These are phyloP conservation scores for Leptinotarsa peninsularis DNA, from an alignment of 2,888 invertebrate genomes.

Conservation along the genomic window DNA sequence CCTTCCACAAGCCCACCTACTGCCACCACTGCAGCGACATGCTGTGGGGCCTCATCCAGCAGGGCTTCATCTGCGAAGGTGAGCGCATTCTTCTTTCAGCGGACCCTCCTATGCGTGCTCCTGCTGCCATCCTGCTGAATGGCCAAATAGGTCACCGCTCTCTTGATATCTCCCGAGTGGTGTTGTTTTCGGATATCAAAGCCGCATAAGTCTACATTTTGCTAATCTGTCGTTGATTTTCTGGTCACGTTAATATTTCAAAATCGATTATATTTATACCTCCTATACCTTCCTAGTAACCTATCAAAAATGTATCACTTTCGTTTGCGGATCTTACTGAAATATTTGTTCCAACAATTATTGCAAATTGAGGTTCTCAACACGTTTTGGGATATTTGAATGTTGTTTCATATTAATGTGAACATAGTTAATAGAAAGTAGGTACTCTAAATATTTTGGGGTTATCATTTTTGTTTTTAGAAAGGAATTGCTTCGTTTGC, in stretches of 20 bases:
- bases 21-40: slow-evolving; percentile 99
- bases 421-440: too few relatives aligned
- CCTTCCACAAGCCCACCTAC: slow-evolving; percentile 99
- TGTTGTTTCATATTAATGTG: too few relatives aligned
- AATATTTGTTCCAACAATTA: too few relatives aligned
- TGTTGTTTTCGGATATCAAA: not conserved
- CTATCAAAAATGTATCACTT: too few relatives aligned
- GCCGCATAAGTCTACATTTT: not conserved
- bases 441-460: too few relatives aligned
- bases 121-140: not conserved
- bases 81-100: slow-evolving; percentile 54
- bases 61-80: slow-evolving; percentile 99
- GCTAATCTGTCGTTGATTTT: not conserved
- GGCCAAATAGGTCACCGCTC: slow-evolving; percentile 3
- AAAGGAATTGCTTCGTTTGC: too few relatives aligned
- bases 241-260: not conserved
- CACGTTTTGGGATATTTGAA: too few relatives aligned
- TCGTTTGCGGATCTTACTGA: too few relatives aligned
- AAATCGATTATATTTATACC: too few relatives aligned
- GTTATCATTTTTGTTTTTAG: too few relatives aligned
- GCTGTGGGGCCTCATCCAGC: slow-evolving; percentile 99
- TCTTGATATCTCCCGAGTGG: not conserved
- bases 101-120: not conserved
- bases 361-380: too few relatives aligned
- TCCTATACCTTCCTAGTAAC: too few relatives aligned